Percentiles rank a stretch among this genome's conserved stretches.
Conservation (phyloP, 2,797 vertebrate genomes). For the Harpagifer antarcticus region DNA sequence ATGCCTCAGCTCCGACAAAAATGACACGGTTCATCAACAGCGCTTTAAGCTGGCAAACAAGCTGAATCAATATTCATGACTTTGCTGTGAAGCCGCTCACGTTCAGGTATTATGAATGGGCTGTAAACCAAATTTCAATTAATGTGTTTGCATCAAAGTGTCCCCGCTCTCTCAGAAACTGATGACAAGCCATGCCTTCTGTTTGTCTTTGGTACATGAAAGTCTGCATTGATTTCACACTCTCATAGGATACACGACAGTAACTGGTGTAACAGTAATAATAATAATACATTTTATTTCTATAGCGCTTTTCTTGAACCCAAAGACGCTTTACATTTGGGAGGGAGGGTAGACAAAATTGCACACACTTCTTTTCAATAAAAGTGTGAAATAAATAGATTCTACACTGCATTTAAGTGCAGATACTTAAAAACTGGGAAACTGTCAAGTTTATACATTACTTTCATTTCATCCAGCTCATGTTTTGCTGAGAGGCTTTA, state of each 20-base stretch:
- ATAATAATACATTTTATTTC: too few species aligned
- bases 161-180: conserved; percentile 37
- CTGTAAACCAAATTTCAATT: conserved; percentile 63
- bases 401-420: conserved; percentile 28
- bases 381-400: conserved; percentile 45
- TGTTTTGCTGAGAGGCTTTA: conserved; percentile 55
- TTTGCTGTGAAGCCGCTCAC: conserved; percentile 33
- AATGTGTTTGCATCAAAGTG: conserved; percentile 64
- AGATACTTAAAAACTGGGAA: conserved; percentile 29
- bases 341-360: neutral
- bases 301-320: too few species aligned
- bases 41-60: conserved; percentile 54
- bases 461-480: conserved; percentile 44
- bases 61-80: conserved; percentile 69
- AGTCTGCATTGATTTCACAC: conserved; percentile 57
- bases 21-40: conserved; percentile 43
- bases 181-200: conserved; percentile 48
- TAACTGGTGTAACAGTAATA: conserved; percentile 28
- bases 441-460: conserved; percentile 48
- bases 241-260: conserved; percentile 31
- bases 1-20: conserved; percentile 49
- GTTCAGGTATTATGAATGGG: conserved; percentile 59
- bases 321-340: too few species aligned
- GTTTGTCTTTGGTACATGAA: conserved; percentile 56
- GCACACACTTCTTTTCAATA: conserved; percentile 22